Conservation (phyloP, 2,797 vertebrate species). For the Cyclopterus lumpus region DNA sequence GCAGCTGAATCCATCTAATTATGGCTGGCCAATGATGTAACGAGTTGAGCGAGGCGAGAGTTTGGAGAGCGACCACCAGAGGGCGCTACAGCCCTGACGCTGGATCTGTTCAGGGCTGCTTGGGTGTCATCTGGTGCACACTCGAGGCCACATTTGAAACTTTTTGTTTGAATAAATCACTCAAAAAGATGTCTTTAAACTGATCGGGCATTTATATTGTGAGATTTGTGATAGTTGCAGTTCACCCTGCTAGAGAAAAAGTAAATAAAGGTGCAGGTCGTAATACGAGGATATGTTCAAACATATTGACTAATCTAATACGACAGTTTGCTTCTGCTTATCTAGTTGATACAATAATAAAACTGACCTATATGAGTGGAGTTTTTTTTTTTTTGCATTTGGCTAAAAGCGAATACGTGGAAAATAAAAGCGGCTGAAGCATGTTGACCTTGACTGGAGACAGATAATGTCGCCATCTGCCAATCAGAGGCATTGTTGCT, state of each 20-base stretch:
- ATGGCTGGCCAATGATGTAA: conserved; percentile 53
- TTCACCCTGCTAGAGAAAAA: too few species aligned
- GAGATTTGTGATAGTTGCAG: not conserved
- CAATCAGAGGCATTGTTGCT: conserved; percentile 43
- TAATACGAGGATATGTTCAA: not conserved
- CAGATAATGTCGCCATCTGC: conserved; percentile 47
- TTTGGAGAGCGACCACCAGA: conserved; percentile 31
- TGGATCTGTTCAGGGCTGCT: not conserved
- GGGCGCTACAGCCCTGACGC: conserved; percentile 35
- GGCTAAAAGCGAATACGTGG: not conserved
- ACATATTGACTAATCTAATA: not conserved
- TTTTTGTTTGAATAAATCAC: not conserved
- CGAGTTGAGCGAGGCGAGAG: conserved; percentile 19
- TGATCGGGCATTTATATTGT: not conserved
- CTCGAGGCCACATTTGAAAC: not conserved
- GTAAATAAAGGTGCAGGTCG: not conserved
- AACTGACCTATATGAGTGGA: not conserved
- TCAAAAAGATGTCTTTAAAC: not conserved
- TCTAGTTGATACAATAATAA: not conserved
- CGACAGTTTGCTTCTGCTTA: not conserved
- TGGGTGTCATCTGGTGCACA: not conserved
- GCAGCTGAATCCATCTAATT: conserved; percentile 44
- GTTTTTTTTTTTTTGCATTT: not conserved
- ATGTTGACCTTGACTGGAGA: conserved; percentile 57
- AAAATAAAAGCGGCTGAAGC: conserved; percentile 31